phyloP scores from a whole-genome alignment of 2,888 invertebrate genomes.

The Agrotis puta region DNA sequence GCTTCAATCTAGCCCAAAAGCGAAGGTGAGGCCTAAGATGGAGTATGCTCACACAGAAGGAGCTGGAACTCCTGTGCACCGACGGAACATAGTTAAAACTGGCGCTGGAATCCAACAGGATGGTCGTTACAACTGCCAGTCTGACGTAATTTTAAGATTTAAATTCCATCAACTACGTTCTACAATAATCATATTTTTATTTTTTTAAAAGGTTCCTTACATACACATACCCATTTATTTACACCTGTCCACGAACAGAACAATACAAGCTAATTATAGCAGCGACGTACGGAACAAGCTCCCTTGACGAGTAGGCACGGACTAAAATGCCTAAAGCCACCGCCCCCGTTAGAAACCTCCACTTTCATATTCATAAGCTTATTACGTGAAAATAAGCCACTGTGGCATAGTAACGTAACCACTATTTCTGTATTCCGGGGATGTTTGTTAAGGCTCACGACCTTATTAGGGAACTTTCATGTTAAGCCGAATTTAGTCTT shows the following conservation, averaged over 20 bases:
- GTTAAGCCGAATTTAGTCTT: constrained; percentile 27
- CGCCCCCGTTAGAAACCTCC: constrained; percentile 4
- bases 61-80: too few species aligned
- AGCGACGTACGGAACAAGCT: constrained; percentile 4
- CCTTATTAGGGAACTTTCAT: constrained; percentile 42
- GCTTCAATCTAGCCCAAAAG: too few species aligned
- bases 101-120: too few species aligned
- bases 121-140: too few species aligned
- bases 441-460: constrained; percentile 39
- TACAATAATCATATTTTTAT: too few species aligned
- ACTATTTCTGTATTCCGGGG: constrained; percentile 47
- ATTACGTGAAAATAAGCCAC: constrained; percentile 47
- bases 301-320: constrained; percentile 4
- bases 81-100: too few species aligned
- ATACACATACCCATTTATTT: background rate
- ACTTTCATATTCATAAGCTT: constrained; percentile 50
- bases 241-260: background rate
- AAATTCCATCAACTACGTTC: too few species aligned
- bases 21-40: too few species aligned
- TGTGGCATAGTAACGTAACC: constrained; percentile 27
- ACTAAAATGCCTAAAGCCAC: constrained; percentile 39
- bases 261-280: constrained; percentile 24
- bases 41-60: too few species aligned
- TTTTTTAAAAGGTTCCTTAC: too few species aligned
- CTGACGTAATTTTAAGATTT: too few species aligned